These are phyloP conservation scores for Murina feae DNA, from an alignment of 2,113 vertebrate genomes.

Conservation along the genomic window DNA sequence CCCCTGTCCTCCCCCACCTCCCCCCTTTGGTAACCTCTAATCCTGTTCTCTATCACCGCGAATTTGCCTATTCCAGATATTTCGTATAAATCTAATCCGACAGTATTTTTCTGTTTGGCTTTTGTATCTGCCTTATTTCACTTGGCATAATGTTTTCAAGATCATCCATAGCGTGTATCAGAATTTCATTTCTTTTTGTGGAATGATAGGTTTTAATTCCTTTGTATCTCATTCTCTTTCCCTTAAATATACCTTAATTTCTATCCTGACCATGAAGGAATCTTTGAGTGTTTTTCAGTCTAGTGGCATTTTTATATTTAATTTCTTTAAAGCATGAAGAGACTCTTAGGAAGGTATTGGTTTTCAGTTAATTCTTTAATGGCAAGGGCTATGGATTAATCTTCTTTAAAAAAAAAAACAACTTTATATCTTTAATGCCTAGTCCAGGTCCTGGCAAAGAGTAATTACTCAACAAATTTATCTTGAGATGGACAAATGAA, in stretches of 20 bases:
- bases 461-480: background rate
- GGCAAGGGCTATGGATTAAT: background rate
- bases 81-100: background rate
- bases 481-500: background rate
- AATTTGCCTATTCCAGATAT: background rate
- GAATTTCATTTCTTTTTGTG: background rate
- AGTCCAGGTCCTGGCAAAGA: background rate
- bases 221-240: background rate
- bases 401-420: background rate
- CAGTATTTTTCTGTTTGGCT: background rate
- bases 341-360: background rate
- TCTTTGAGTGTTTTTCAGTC: background rate
- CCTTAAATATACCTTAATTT: background rate
- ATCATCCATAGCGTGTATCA: background rate
- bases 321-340: background rate
- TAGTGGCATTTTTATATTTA: background rate
- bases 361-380: constrained; percentile 21
- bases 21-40: background rate
- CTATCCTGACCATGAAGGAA: background rate
- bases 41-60: background rate
- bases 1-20: too few species aligned
- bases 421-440: background rate
- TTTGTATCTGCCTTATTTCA: background rate
- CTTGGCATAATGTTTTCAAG: background rate
- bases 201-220: background rate